phyloP scores from a whole-genome alignment of 1,140 invertebrate genomes.

The Bactericera cockerelli region DNA sequence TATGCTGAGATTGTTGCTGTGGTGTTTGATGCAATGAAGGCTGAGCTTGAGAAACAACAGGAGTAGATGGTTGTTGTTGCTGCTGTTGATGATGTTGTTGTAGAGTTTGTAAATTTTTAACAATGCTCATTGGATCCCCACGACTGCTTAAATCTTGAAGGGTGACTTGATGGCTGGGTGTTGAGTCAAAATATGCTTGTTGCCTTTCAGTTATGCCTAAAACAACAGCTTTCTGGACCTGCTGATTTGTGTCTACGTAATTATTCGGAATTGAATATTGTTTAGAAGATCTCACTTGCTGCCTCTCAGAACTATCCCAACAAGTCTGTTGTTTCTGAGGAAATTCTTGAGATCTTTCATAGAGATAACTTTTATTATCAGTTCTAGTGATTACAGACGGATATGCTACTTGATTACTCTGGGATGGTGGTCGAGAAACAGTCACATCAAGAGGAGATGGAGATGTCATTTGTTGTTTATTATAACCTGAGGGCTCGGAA shows the following conservation, averaged over 20 bases:
- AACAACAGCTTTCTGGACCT: conserved; percentile 3
- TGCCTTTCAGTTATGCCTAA: conserved; percentile 1
- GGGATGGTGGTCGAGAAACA: conserved; percentile 31
- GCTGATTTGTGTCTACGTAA: conserved; percentile 9
- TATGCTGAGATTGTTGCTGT: conserved; percentile 3
- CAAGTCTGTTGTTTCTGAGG: conserved; percentile 10
- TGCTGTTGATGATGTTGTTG: conserved; percentile 21
- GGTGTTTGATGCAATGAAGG: conserved; percentile 28
- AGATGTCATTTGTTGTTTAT: conserved; percentile 38
- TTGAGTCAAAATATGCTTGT: conserved; percentile 35
- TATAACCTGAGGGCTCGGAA: conserved; percentile 24
- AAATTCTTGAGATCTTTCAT: conserved; percentile 5
- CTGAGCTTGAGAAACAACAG: conserved; percentile 28
- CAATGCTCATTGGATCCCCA: conserved; percentile 55
- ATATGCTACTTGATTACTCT: conserved; percentile 11
- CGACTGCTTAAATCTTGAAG: conserved; percentile 50
- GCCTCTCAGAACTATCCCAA: conserved; percentile 8
- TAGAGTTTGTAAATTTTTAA: conserved; percentile 46
- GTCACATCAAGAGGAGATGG: conserved; percentile 50
- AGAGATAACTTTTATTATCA: not conserved
- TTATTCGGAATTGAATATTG: conserved; percentile 7
- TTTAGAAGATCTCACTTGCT: conserved; percentile 5
- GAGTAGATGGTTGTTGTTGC: conserved; percentile 24
- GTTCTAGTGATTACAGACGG: conserved; percentile 14
- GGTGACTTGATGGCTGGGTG: conserved; percentile 34